Evolutionary conservation across 2,888 invertebrate species (phyloP).

Genomic region (Drosophila peninsularis): DNA sequence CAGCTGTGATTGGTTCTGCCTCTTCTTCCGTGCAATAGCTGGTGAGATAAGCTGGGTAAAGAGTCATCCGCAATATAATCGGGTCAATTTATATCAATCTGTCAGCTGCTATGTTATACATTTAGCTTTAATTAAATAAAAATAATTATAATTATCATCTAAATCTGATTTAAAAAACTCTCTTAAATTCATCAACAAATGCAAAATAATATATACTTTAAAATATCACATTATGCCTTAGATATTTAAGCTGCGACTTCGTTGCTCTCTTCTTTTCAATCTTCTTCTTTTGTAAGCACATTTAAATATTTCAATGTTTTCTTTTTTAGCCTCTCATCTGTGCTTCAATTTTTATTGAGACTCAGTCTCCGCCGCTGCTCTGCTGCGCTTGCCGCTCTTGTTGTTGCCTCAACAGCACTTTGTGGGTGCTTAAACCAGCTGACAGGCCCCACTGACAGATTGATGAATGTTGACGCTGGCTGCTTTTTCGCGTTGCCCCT

Average conservation of each 20-base stretch:
- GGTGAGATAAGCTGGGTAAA: too few species aligned
- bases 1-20: too few species aligned
- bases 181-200: too few species aligned
- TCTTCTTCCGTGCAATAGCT: too few species aligned
- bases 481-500: conserved; percentile 32
- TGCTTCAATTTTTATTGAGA: conserved; percentile 64
- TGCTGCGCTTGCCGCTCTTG: conserved; percentile 22
- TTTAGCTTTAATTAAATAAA: too few species aligned
- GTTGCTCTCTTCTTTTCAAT: conserved; percentile 2
- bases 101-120: too few species aligned
- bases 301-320: conserved; percentile 51
- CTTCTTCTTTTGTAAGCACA: conserved; percentile 22
- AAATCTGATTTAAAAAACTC: too few species aligned
- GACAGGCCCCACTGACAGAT: conserved; percentile 81
- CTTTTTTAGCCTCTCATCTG: conserved; percentile 26
- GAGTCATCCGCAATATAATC: too few species aligned
- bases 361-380: conserved; percentile 4
- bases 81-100: too few species aligned
- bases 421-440: conserved; percentile 82
- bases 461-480: conserved; percentile 76
- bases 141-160: too few species aligned
- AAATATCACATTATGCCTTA: too few species aligned
- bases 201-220: too few species aligned
- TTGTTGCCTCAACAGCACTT: conserved; percentile 70
- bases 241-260: background rate